Percentiles rank a stretch among this genome's conserved stretches.
Evolutionary conservation across 2,888 invertebrate species (phyloP).

Genomic region (Eutolmus rufibarbis): DNA sequence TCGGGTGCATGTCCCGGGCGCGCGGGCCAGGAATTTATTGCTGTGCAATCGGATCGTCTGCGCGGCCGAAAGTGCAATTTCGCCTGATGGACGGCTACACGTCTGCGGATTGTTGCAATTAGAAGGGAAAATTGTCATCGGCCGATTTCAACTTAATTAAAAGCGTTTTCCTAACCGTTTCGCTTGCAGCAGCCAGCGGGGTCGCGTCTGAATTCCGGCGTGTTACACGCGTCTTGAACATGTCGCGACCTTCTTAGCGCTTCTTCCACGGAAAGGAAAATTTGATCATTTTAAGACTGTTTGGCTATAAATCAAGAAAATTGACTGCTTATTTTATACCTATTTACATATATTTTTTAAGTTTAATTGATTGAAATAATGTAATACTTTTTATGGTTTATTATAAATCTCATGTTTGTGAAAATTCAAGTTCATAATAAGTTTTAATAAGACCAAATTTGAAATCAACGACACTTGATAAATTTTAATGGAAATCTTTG

Average conservation of each 20-base stretch:
- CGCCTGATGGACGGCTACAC: constrained; percentile 20
- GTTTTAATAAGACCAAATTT: too few species aligned
- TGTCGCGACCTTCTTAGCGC: background rate
- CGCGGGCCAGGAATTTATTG: background rate
- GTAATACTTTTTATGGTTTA: too few species aligned
- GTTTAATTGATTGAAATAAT: too few species aligned
- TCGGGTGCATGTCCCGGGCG: background rate
- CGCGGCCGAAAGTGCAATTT: background rate
- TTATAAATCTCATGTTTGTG: too few species aligned
- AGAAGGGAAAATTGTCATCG: constrained; percentile 37
- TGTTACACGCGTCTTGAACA: background rate
- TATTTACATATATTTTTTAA: too few species aligned
- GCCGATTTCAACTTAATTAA: constrained; percentile 30
- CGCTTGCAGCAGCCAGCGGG: background rate
- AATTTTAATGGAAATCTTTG: too few species aligned
- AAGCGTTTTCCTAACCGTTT: background rate
- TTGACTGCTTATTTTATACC: background rate
- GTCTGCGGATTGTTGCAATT: constrained; percentile 36
- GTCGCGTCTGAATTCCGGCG: background rate
- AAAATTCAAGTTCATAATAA: too few species aligned
- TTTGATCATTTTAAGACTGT: background rate
- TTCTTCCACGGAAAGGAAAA: background rate
- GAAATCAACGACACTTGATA: too few species aligned
- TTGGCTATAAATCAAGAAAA: background rate
- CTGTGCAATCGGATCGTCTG: background rate